phyloP scores from a whole-genome alignment of 2,113 vertebrate species.

The Crocuta crocuta region DNA sequence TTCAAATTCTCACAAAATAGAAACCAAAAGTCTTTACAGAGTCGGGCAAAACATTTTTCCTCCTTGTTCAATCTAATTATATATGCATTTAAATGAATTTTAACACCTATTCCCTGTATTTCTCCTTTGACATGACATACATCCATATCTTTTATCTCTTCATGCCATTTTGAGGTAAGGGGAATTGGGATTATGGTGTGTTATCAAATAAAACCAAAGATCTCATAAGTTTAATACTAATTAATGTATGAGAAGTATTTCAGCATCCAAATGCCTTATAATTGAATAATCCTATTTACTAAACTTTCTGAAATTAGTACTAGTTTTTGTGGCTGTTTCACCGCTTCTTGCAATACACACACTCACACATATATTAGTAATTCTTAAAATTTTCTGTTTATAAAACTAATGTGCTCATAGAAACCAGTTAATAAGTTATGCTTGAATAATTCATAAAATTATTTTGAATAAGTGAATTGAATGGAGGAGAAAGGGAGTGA shows the following conservation, averaged over 20 bases:
- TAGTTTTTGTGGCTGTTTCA: not conserved
- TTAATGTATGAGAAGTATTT: not conserved
- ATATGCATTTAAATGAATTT: not conserved
- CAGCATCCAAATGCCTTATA: not conserved
- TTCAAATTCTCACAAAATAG: not conserved
- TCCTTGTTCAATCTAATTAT: not conserved
- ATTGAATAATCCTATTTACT: not conserved
- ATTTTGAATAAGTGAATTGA: not conserved
- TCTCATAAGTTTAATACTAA: not conserved
- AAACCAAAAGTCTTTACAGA: not conserved
- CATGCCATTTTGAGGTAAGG: not conserved
- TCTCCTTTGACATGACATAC: not conserved
- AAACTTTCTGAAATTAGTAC: not conserved
- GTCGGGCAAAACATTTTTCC: not conserved
- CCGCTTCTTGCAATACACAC: not conserved
- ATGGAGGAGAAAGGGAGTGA: not conserved
- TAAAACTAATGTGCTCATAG: not conserved
- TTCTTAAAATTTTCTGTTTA: not conserved
- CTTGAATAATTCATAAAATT: not conserved
- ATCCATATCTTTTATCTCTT: not conserved
- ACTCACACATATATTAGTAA: not conserved
- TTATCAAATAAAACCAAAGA: not conserved
- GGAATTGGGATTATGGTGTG: not conserved
- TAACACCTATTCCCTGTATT: not conserved
- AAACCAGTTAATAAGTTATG: not conserved